Evolutionary conservation across 1,140 invertebrate species (phyloP), one percentile per base, ranked within the genome.

Genomic region (Protaetia brevitarsis): DNA sequence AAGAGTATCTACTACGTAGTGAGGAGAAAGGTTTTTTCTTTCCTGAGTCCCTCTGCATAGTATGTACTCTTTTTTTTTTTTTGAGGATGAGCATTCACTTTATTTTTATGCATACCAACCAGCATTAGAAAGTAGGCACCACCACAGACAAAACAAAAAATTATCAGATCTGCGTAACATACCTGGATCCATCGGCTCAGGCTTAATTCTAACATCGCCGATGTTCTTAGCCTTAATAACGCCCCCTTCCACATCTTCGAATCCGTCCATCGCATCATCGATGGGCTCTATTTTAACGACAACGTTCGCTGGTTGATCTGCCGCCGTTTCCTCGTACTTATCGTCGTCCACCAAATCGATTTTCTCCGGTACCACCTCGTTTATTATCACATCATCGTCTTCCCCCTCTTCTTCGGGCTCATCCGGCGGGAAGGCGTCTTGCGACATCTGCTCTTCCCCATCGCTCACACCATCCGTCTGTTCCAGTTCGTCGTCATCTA

Each of bases 181-280:
- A 87, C 85, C 85, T 56, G 81, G 80, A 72, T 87, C 86, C 6
- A 83, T 63, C 19, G 85, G 85, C 72, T 88, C 86, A 71, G 80
- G 79, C 71, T 87, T 87, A 56, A 86, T 76, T 73, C 82, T 82
- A 11, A 86, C 72, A 13, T 80, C 74, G 8, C 56, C 70, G 13
- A 76, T 78, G 64, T 74, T 74, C 66, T 73, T 78, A 31, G 76
- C 64, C 61, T 73, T 74, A 19, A 76, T 59, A 4, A 76, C 58
- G 28, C 73, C 73, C 19, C 68, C 68, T 41, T 71, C 74, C 2
- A 77, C 76, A 64, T 79, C 80, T n/a, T 74, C 70, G 66, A 83
- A 81, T 72, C 83, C 80, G n/a, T n/a, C n/a, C n/a, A n/a, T n/a
- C n/a, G n/a, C n/a, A 37, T 80, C 77, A 58, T 67, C 68, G 11